A percentile compares a stretch with the other conserved stretches of the same genome.
Conservation (phyloP, 2,113 vertebrate species). For the Notothenia rossii region DNA sequence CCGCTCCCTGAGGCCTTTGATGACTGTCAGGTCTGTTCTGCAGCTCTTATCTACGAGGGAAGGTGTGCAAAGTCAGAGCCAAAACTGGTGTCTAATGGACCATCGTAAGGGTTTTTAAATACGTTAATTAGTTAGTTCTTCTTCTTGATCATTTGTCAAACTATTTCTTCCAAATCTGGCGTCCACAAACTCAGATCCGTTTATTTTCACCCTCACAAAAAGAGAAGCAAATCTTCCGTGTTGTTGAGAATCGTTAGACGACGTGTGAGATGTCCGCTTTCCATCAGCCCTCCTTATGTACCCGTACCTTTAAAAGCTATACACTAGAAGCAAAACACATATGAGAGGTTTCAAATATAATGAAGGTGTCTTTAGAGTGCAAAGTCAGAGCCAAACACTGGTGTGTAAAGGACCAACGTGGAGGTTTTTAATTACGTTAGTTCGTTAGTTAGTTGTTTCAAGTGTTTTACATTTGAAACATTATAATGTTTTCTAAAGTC, state of each 20-base stretch:
- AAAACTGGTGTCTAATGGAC: not conserved
- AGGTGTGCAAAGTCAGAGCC: conserved; percentile 15
- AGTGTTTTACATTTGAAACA: not conserved
- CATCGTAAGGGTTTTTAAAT: too few species aligned
- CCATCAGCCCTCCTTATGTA: not conserved
- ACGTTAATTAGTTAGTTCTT: too few species aligned
- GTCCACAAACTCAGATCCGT: conserved; percentile 39
- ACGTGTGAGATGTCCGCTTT: not conserved
- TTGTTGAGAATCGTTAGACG: conserved; percentile 13
- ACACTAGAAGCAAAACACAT: too few species aligned
- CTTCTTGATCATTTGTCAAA: not conserved
- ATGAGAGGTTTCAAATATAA: not conserved
- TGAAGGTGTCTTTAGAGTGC: conserved; percentile 4
- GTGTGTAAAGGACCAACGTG: not conserved
- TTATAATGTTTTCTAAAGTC: not conserved
- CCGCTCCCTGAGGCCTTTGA: conserved; percentile 57
- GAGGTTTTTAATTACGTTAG: too few species aligned
- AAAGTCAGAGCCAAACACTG: conserved; percentile 1
- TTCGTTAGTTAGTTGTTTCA: not conserved
- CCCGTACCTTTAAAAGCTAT: not conserved
- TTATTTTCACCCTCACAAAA: conserved; percentile 31
- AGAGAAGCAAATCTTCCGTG: not conserved
- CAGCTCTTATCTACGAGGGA: conserved; percentile 17
- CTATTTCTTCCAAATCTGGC: too few species aligned
- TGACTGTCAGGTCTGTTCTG: conserved; percentile 19